Evolutionary conservation across 2,113 vertebrate species (phyloP).

Genomic region (Semnornis frantzii): DNA sequence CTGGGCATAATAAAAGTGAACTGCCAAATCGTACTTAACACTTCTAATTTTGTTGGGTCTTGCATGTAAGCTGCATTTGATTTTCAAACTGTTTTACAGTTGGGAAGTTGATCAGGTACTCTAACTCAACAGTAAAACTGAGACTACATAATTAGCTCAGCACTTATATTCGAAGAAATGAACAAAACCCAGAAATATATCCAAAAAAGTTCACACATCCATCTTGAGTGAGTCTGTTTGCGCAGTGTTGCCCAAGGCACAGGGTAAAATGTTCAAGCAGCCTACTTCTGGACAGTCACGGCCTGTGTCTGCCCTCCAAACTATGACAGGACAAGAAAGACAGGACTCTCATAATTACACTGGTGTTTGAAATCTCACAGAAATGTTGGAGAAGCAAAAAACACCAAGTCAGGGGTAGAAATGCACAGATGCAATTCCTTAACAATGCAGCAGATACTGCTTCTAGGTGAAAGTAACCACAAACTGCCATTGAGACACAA

Average conservation of each 20-base stretch:
- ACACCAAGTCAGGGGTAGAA: background rate
- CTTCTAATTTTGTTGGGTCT: slow-evolving; percentile 89
- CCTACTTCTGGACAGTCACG: slow-evolving; percentile 35
- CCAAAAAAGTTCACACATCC: slow-evolving; percentile 61
- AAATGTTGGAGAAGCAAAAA: background rate
- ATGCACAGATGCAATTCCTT: background rate
- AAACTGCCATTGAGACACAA: background rate
- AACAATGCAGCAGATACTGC: background rate
- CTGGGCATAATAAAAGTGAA: slow-evolving; percentile 91
- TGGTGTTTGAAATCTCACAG: background rate
- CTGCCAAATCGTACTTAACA: slow-evolving; percentile 96
- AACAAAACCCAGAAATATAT: slow-evolving; percentile 74
- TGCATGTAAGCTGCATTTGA: slow-evolving; percentile 82
- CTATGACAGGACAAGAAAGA: background rate
- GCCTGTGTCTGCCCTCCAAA: background rate
- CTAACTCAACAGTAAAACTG: slow-evolving; percentile 79
- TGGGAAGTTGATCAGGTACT: slow-evolving; percentile 81
- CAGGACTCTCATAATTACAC: background rate
- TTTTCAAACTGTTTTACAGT: slow-evolving; percentile 84
- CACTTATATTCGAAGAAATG: slow-evolving; percentile 66
- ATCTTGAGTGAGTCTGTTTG: slow-evolving; percentile 52
- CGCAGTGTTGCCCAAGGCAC: slow-evolving; percentile 40
- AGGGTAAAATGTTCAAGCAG: slow-evolving; percentile 30
- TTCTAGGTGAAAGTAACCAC: background rate
- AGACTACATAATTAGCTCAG: slow-evolving; percentile 81